Base-by-base conservation (phyloP, 2,113 vertebrate genomes). In the Cyprinodon tularosa region DNA sequence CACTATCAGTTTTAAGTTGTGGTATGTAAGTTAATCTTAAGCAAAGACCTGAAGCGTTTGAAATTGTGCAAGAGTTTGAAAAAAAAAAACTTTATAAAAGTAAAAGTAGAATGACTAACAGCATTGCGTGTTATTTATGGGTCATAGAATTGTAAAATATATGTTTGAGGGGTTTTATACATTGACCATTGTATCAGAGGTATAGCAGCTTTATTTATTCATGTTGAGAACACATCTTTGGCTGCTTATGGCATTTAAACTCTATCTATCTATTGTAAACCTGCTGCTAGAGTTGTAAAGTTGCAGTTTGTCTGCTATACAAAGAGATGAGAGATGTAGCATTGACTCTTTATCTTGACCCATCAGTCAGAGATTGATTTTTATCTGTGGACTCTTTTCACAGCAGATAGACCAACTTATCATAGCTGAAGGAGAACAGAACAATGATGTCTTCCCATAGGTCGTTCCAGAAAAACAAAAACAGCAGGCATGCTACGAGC, bases 361-460 rank as follows among this genome's bases (percentile, higher is more conserved):
- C n/a, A 29, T 71, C 42, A 29, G 20, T 10, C 50, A 66, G 44
- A 72, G 50, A 82, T 36, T 4, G 65, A 77, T 74, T 68, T 29
- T 45, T 57, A 48, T 59, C 50, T 36, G 29, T 62, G 38, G 20
- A 64, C 62, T 22, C 62, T 61, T 70, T 74, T 36, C 15, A 39
- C 3, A 62, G 74, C 74, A 72, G 64, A 72, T 53, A 68, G 64
- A 44, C 61, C 66, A 37, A 42, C 22, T 1, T 38, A 22, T 45
- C 48, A 64, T 14, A 67, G 29, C 63, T 47, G 68, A 22, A 71
- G 17, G 29, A 45, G 22, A 70, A 57, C 40, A 44, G 38, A 14
- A 17, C 61, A 11, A 17, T 59, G 50, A 45, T 40, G 64, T 29
- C 47, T 14, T 45, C 15, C 9, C n/a, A 45, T 36, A 12, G 61